phyloP scores from a whole-genome alignment of 2,113 vertebrate species.

The Raja brachyura region DNA sequence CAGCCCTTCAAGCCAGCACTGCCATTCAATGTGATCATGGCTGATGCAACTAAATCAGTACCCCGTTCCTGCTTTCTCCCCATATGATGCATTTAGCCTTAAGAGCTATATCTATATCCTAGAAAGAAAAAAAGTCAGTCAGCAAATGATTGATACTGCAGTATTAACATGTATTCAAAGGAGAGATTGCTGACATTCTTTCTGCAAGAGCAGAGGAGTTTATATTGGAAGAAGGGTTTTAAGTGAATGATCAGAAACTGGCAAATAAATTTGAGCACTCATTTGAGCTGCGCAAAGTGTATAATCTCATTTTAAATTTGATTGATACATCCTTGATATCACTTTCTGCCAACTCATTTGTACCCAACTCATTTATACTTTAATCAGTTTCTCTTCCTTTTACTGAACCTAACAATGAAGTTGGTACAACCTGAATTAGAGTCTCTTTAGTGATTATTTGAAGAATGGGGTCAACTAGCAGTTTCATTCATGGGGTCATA shows the following conservation, averaged over 20 bases:
- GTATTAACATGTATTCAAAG: background rate
- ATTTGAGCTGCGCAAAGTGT: background rate
- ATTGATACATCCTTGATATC: background rate
- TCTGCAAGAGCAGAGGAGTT: background rate
- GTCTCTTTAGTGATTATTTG: background rate
- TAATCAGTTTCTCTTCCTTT: no score
- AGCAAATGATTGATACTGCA: background rate
- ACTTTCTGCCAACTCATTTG: background rate
- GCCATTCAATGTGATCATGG: no score
- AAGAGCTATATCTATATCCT: no score
- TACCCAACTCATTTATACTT: no score
- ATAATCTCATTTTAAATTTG: background rate
- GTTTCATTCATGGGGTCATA: no score
- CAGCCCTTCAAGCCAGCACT: no score
- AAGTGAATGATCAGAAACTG: background rate
- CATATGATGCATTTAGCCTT: no score
- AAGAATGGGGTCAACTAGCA: no score
- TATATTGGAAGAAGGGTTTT: background rate
- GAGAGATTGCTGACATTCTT: background rate
- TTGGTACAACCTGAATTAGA: background rate
- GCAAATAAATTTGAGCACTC: background rate
- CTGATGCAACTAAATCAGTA: no score
- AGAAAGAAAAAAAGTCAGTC: background rate
- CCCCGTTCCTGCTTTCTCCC: no score
- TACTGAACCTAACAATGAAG: no score